A percentile compares a stretch with the other conserved stretches of the same genome.
Evolutionary conservation across 2,888 invertebrate species (phyloP).

Genomic region (Salticus scenicus): DNA sequence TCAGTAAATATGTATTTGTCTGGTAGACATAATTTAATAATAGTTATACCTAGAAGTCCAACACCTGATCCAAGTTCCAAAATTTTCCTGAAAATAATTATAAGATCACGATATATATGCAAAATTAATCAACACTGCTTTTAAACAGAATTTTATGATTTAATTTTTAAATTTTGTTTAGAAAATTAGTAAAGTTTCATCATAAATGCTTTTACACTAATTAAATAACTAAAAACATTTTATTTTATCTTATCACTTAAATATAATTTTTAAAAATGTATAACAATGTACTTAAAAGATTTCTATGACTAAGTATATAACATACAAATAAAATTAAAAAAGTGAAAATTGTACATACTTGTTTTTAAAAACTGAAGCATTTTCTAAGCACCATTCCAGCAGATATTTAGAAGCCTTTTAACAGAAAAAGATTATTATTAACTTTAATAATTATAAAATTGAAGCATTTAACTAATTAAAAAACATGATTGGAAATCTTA

Average conservation of each 20-base stretch:
- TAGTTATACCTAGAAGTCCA: constrained; percentile 42
- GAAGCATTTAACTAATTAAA: background rate
- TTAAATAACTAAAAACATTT: background rate
- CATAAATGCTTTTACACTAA: background rate
- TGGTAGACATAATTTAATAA: constrained; percentile 38
- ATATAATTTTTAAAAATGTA: background rate
- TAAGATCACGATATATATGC: no score
- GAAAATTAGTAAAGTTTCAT: no score
- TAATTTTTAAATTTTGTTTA: no score
- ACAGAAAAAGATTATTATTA: background rate
- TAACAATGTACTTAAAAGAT: no score
- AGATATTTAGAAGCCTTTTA: constrained; percentile 46
- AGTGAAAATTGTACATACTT: constrained; percentile 14
- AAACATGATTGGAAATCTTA: no score
- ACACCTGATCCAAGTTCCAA: constrained; percentile 58
- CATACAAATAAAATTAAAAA: constrained; percentile 1
- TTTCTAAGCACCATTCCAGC: constrained; percentile 47
- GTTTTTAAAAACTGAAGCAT: constrained; percentile 21
- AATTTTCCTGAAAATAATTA: constrained; percentile 21
- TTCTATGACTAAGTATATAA: no score
- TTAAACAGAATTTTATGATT: background rate
- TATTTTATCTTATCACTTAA: background rate
- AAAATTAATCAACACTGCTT: no score
- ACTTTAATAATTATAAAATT: no score
- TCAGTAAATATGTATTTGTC: constrained; percentile 43